Evolutionary conservation across 2,113 vertebrate genomes (phyloP), one percentile per base, ranked within the genome.

Genomic region (Spheniscus mendiculus): DNA sequence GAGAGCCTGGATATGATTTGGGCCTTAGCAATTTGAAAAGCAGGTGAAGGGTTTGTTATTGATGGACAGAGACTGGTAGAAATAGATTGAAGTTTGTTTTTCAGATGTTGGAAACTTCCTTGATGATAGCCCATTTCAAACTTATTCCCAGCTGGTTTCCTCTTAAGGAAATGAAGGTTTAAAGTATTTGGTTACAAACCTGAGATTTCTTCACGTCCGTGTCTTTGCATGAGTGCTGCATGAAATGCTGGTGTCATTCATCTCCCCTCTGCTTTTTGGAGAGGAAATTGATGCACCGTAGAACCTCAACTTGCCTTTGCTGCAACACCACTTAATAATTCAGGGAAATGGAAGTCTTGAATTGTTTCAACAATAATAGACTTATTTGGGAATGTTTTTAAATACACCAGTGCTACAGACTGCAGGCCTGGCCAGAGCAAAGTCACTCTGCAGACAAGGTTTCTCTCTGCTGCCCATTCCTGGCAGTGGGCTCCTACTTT

Each of bases 171-270:
- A 94, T 92, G 58, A 88, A 93, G 61, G 70, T 89, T 66, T 85
- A 91, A 97, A 88, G 72, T 73, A 55, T 79, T 94, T 87, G n/a
- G 71, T 96, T 95, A 82, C 79, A 65, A 90, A 97, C 61, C 83
- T 84, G 92, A 82, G 53, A 20, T 94, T 89, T 96, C 72, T 94
- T 96, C 80, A 8, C 3, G 7, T 94, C 63, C 12, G 0, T 80
- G 73, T 76, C 74, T 76, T 91, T 79, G 71, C 2, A 0, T n/a
- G 83, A 96, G 92, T 89, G 93, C 90, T 70, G 77, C n/a, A 2
- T 76, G 85, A 93, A 94, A 62, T 65, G 58, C 70, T 10, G 21
- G 52, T 92, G 84, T 90, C 76, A 21, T 91, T 88, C 69, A 66
- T 90, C 85, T 86, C 71, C 87, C 50, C 62, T 91, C 74, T 94